phyloP scores from a whole-genome alignment of 2,888 invertebrate genomes.

The Mactromeris polynyma region DNA sequence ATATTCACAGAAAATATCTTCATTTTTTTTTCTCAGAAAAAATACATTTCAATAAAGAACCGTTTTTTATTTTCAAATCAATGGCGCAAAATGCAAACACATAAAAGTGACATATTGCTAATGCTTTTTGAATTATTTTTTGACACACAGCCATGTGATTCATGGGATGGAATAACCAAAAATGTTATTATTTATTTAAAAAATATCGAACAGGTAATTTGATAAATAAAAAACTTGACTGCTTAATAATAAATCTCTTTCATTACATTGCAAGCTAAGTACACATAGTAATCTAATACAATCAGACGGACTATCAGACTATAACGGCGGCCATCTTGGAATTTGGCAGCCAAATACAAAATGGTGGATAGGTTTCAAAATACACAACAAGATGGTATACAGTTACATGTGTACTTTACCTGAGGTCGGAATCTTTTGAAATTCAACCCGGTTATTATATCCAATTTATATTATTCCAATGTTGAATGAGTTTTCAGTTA shows the following conservation, averaged over 20 bases:
- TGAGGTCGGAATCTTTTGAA: slow-evolving; percentile 43
- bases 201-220: not conserved
- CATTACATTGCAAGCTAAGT: not conserved
- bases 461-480: slow-evolving; percentile 24
- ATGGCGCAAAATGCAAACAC: not conserved
- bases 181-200: not conserved
- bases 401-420: slow-evolving; percentile 68
- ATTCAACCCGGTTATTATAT: slow-evolving; percentile 32
- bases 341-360: slow-evolving; percentile 54
- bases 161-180: not conserved
- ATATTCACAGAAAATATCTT: not conserved
- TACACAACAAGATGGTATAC: slow-evolving; percentile 65
- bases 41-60: not conserved
- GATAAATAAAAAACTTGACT: not conserved
- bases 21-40: not conserved
- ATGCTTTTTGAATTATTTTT: not conserved
- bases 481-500: slow-evolving; percentile 27
- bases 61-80: not conserved
- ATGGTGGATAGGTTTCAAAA: slow-evolving; percentile 70
- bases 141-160: not conserved
- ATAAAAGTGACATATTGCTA: not conserved
- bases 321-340: slow-evolving; percentile 65
- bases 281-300: slow-evolving; percentile 5
- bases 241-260: not conserved
- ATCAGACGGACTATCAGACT: slow-evolving; percentile 14